Evolutionary conservation across 2,113 vertebrate species (phyloP).

Genomic region (Pluvialis apricaria): DNA sequence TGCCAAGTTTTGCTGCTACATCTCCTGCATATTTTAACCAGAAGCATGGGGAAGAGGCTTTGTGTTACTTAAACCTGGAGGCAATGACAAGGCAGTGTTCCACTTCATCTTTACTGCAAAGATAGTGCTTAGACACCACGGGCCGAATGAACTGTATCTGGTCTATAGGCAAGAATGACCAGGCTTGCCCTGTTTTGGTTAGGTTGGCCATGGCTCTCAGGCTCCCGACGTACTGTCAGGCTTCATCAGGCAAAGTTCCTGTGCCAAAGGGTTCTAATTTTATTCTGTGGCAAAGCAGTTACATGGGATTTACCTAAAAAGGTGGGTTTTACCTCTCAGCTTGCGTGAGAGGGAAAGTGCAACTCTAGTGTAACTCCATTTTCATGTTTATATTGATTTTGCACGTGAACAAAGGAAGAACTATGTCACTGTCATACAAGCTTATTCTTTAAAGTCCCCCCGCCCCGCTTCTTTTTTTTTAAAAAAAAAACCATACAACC

Average conservation of each 20-base stretch:
- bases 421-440: not conserved
- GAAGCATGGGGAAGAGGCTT: not conserved
- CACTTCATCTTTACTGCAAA: not conserved
- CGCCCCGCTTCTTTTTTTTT: not conserved
- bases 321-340: not conserved
- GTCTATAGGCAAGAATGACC: not conserved
- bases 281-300: not conserved
- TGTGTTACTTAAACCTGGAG: not conserved
- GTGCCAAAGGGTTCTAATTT: not conserved
- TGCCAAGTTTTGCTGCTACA: not conserved
- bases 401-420: not conserved
- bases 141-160: not conserved
- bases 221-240: not conserved
- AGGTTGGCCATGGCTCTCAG: fast-evolving
- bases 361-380: not conserved
- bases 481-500: not conserved
- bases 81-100: not conserved
- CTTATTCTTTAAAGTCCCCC: not conserved
- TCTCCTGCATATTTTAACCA: not conserved
- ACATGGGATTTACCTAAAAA: not conserved
- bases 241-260: not conserved
- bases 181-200: not conserved
- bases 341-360: not conserved
- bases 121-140: not conserved
- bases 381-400: not conserved